Base-by-base conservation (phyloP, 2,113 vertebrate genomes). In the Albula goreensis region DNA sequence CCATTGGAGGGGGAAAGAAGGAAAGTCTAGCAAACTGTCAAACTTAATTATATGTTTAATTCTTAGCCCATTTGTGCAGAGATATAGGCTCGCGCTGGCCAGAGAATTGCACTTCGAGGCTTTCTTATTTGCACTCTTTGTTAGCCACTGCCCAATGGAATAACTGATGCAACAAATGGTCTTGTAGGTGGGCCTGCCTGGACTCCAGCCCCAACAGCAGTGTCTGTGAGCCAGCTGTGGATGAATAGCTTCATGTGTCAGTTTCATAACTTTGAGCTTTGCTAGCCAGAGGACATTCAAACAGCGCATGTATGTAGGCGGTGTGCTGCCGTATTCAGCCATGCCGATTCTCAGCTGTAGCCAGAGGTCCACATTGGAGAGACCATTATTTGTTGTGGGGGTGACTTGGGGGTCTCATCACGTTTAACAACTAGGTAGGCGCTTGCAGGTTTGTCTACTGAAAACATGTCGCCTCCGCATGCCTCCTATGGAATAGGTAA, bases 121-220 rank as follows among this genome's bases (percentile, higher is more conserved):
- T 41, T 41, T 41, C 31, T 1, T 41, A 41, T 41, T 41, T 41
- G 31, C 31, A 41, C 31, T 41, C 31, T 41, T 41, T 41, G 31
- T 41, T 41, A 41, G 31, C 95, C 95, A 93, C 88, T 78, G 97
- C 98, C 98, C 98, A 98, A 97, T 95, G 97, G 97, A 96, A 97
- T 97, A 96, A 96, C 82, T 89, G 88, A 93, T 86, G 95, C 95
- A 94, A 96, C 93, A 95, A 94, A 96, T 94, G 94, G 96, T 94
- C 94, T 92, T 25, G 66, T 93, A 83, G 89, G 93, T 93, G 83
- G 89, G 93, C 95, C 92, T 94, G 94, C 94, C 94, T 94, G 96
- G 96, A 97, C 92, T 90, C 89, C 94, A 92, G 94, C 93, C 94
- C 94, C 95, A 95, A 93, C 92, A 93, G 93, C 92, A 93, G 91